These are phyloP conservation scores for Acomys russatus DNA, from an alignment of 2,797 vertebrate genomes.

Conservation along the genomic window DNA sequence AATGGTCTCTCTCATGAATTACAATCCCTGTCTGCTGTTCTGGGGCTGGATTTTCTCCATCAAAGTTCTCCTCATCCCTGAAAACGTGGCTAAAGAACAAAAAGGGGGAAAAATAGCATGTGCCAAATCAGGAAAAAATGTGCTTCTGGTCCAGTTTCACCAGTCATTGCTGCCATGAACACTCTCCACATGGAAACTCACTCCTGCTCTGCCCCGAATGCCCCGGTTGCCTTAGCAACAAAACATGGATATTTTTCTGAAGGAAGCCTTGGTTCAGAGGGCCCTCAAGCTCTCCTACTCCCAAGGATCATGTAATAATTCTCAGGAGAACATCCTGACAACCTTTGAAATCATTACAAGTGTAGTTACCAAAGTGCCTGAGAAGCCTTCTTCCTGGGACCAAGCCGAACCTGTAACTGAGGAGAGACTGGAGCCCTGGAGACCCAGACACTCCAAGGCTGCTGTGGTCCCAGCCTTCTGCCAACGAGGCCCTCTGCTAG, in stretches of 20 bases:
- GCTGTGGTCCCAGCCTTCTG: background rate
- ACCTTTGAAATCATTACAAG: conserved; percentile 38
- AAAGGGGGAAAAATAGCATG: conserved; percentile 77
- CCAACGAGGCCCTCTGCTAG: background rate
- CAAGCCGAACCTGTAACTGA: background rate
- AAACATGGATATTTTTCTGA: conserved; percentile 76
- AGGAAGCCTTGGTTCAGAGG: conserved; percentile 51
- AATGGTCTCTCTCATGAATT: conserved; percentile 80
- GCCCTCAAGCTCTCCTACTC: conserved; percentile 16
- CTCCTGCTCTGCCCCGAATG: conserved; percentile 70
- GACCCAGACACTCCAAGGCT: background rate
- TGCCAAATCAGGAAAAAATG: conserved; percentile 79
- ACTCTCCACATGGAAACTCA: conserved; percentile 76
- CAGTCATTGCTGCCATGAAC: conserved; percentile 73
- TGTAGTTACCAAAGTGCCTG: background rate
- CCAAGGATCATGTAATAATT: background rate
- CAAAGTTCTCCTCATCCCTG: conserved; percentile 61
- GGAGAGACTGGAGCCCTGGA: background rate
- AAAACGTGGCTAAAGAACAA: conserved; percentile 79
- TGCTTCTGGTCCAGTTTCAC: conserved; percentile 70
- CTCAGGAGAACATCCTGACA: background rate
- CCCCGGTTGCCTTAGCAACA: conserved; percentile 84
- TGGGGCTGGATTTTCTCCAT: conserved; percentile 71
- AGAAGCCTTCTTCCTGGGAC: background rate
- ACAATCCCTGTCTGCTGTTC: conserved; percentile 56